phyloP scores from a whole-genome alignment of 2,113 vertebrate species.

The Megalops atlanticus region DNA sequence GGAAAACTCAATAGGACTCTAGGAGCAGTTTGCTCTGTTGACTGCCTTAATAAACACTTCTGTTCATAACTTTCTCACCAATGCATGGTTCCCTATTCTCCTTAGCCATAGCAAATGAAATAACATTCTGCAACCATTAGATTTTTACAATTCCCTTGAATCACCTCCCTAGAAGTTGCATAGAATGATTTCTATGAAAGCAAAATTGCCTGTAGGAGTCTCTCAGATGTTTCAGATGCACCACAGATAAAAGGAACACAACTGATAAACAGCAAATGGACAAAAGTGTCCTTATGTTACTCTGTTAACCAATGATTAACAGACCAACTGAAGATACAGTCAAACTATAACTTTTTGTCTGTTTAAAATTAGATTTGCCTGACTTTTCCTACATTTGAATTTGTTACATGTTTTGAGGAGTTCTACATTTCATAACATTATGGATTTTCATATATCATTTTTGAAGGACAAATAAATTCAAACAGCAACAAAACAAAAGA shows the following conservation, averaged over 20 bases:
- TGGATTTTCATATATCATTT: no score
- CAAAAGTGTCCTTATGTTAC: not conserved
- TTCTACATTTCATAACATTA: no score
- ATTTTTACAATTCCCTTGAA: slow-evolving; percentile 3
- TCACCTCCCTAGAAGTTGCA: not conserved
- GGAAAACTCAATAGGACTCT: not conserved
- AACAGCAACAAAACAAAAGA: no score
- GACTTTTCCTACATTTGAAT: no score
- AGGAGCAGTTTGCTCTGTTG: not conserved
- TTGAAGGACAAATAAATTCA: no score
- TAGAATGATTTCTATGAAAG: not conserved
- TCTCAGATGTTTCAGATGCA: not conserved
- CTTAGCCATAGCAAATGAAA: slow-evolving; percentile 4
- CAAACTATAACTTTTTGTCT: no score
- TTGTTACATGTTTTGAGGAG: no score
- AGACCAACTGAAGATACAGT: no score
- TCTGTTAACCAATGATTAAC: not conserved
- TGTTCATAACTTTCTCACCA: slow-evolving; percentile 1
- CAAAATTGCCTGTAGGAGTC: not conserved
- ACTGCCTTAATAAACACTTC: slow-evolving; percentile 14
- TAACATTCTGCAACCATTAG: not conserved
- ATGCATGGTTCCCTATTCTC: not conserved
- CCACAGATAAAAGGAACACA: not conserved
- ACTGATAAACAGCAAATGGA: not conserved
- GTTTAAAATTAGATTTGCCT: no score